phyloP scores from a whole-genome alignment of 2,888 invertebrate genomes.

The Agrypnus murinus region DNA sequence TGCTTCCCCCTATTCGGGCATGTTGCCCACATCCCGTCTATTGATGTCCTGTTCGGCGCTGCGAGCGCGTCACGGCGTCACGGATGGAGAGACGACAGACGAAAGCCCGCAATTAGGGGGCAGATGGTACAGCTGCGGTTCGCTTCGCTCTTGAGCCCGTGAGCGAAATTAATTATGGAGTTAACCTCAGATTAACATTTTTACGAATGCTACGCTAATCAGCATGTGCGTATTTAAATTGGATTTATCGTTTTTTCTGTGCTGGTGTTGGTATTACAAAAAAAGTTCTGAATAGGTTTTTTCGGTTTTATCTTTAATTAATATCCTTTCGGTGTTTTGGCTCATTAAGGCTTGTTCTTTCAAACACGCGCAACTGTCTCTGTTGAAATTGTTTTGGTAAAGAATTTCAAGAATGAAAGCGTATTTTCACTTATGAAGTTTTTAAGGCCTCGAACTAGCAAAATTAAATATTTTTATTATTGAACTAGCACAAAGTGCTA shows the following conservation, averaged over 20 bases:
- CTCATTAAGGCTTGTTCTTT: no score
- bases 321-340: no score
- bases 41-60: constrained; percentile 49
- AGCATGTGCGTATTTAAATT: constrained; percentile 43
- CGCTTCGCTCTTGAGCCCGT: constrained; percentile 50
- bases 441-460: no score
- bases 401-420: no score
- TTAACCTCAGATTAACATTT: constrained; percentile 51
- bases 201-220: constrained; percentile 45
- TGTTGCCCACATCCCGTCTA: constrained; percentile 47
- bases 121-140: constrained; percentile 51
- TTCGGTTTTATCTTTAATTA: no score
- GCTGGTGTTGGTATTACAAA: neutral
- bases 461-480: no score
- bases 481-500: no score
- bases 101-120: constrained; percentile 49
- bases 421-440: no score
- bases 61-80: constrained; percentile 47
- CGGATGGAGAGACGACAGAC: constrained; percentile 47
- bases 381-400: no score
- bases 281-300: no score
- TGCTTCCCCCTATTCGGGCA: constrained; percentile 40
- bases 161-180: constrained; percentile 50
- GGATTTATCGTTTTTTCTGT: constrained; percentile 42
- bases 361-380: no score